Conservation (phyloP, 2,888 invertebrate genomes). For the Amphimallon solstitiale region DNA sequence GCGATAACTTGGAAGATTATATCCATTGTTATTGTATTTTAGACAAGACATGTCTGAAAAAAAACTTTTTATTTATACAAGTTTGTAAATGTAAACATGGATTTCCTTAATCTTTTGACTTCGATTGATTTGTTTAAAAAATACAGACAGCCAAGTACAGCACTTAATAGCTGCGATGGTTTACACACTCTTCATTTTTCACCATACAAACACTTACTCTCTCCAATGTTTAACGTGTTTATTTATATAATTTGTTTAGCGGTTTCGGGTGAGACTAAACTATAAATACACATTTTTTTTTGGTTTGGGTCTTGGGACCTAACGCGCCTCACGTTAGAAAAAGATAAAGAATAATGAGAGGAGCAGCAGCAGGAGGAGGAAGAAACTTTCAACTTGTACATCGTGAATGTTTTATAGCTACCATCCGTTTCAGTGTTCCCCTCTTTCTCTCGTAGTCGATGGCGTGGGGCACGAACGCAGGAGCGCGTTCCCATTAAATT, state of each 20-base stretch:
- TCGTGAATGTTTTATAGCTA: slow-evolving; percentile 31
- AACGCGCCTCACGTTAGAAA: background rate
- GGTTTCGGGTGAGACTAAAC: slow-evolving; percentile 20
- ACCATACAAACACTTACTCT: slow-evolving; percentile 25
- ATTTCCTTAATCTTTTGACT: background rate
- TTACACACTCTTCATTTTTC: slow-evolving; percentile 24
- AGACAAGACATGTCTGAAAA: no score
- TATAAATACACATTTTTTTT: slow-evolving; percentile 10
- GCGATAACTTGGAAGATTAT: no score
- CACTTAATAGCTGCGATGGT: slow-evolving; percentile 19
- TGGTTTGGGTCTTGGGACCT: background rate
- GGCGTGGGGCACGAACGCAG: background rate
- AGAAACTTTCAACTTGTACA: slow-evolving; percentile 25
- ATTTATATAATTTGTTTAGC: slow-evolving; percentile 30
- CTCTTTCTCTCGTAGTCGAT: no score
- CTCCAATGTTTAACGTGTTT: slow-evolving; percentile 32
- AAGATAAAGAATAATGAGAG: background rate
- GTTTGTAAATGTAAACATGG: no score
- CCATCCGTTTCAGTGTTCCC: slow-evolving; percentile 24
- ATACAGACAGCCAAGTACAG: slow-evolving; percentile 4
- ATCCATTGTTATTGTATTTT: no score
- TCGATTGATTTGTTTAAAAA: slow-evolving; percentile 11
- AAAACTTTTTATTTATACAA: no score
- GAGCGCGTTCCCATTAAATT: slow-evolving; percentile 32
- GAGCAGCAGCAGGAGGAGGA: background rate